phyloP scores from a whole-genome alignment of 2,797 vertebrate genomes.

The Mus caroli region DNA sequence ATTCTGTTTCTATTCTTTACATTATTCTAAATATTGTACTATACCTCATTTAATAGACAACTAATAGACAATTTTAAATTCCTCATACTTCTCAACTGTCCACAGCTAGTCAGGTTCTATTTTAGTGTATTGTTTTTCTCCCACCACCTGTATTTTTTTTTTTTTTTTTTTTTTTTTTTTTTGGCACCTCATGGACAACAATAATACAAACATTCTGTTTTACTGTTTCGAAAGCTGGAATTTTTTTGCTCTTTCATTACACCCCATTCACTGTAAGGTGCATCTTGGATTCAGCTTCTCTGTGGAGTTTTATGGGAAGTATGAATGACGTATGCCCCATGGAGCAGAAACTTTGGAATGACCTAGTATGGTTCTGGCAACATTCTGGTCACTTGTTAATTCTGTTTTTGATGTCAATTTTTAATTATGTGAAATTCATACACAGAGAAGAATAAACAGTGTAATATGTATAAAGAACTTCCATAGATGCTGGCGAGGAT shows the following conservation, averaged over 20 bases:
- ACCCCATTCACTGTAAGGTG: background rate
- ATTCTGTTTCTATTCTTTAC: constrained; percentile 3
- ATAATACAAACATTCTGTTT: constrained; percentile 2
- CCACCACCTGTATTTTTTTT: background rate
- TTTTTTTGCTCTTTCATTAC: background rate
- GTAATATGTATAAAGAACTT: background rate
- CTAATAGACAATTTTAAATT: background rate
- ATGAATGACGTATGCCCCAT: background rate
- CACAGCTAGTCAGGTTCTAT: background rate
- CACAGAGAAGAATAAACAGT: background rate
- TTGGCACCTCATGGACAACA: background rate
- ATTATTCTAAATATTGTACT: background rate
- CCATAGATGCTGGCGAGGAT: background rate
- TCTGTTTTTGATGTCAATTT: constrained; percentile 24
- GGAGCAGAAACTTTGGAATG: constrained; percentile 12
- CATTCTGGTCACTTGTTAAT: background rate
- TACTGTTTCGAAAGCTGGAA: background rate
- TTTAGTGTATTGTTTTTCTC: background rate
- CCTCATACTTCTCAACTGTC: background rate
- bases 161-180: background rate
- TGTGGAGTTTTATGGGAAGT: background rate
- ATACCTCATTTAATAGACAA: background rate
- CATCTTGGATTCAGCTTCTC: background rate
- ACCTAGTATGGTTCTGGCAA: constrained; percentile 24
- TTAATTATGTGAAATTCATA: constrained; percentile 34